Evolutionary conservation across 2,888 invertebrate species (phyloP).

Genomic region (Acleris cristana): DNA sequence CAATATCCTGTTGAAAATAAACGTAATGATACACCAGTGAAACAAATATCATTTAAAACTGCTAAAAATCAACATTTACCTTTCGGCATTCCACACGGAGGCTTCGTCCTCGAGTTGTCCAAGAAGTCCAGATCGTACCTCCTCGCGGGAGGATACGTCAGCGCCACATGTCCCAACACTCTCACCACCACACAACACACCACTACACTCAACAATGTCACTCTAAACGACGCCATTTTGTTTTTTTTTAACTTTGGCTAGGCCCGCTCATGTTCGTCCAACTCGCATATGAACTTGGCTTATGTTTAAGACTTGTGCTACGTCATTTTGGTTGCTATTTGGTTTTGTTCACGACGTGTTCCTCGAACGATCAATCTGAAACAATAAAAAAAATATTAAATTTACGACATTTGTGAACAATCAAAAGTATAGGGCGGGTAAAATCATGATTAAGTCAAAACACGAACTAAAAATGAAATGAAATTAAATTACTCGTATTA

Average conservation of each 20-base stretch:
- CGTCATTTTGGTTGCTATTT: slow-evolving; percentile 34
- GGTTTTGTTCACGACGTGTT: slow-evolving; percentile 21
- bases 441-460: no score
- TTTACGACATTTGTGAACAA: neutral
- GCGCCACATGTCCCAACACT: slow-evolving; percentile 88
- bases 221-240: slow-evolving; percentile 59
- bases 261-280: slow-evolving; percentile 24
- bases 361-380: slow-evolving; percentile 13
- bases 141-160: slow-evolving; percentile 95
- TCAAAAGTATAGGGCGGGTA: no score
- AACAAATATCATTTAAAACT: no score
- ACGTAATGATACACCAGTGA: no score
- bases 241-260: slow-evolving; percentile 26
- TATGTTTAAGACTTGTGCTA: slow-evolving; percentile 9
- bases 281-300: neutral
- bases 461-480: no score
- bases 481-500: no score
- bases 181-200: slow-evolving; percentile 48
- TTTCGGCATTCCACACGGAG: slow-evolving; percentile 98
- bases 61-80: slow-evolving; percentile 81
- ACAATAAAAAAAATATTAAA: slow-evolving; percentile 8
- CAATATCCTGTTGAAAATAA: no score
- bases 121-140: slow-evolving; percentile 95
- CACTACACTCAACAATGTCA: slow-evolving; percentile 55
- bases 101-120: slow-evolving; percentile 94